Evolutionary conservation across 2,797 vertebrate species (phyloP).

Genomic region (Pantherophis alleghaniensis): DNA sequence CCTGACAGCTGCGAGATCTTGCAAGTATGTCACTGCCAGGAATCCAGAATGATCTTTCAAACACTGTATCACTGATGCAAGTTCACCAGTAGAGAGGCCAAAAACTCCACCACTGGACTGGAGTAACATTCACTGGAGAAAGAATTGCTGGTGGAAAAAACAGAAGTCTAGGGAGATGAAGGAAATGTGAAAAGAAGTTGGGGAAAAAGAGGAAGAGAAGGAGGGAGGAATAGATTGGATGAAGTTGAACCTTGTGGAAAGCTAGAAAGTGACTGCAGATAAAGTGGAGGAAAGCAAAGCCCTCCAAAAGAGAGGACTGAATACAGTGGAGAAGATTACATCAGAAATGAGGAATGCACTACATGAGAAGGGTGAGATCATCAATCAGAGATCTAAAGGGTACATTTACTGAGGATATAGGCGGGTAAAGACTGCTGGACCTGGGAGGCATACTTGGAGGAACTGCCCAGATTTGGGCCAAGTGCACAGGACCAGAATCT

Average conservation of each 20-base stretch:
- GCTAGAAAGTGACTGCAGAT: neutral
- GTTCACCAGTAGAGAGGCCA: neutral
- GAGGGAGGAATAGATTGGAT: neutral
- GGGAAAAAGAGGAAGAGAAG: neutral
- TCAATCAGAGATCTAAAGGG: neutral
- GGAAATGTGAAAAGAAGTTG: neutral
- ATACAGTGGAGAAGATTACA: neutral
- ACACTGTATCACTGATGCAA: neutral
- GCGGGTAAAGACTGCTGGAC: neutral
- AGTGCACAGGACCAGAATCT: neutral
- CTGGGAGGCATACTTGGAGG: neutral
- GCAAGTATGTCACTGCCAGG: neutral
- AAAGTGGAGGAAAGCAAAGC: neutral
- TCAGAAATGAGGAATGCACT: neutral
- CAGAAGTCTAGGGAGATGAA: neutral
- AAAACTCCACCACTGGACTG: neutral
- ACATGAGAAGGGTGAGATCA: neutral
- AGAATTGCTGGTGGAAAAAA: neutral
- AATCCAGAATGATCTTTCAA: neutral
- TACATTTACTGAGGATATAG: neutral
- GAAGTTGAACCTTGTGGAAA: neutral
- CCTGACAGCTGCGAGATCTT: neutral
- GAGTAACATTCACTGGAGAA: neutral
- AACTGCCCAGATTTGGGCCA: neutral
- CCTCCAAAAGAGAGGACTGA: neutral